Base-by-base conservation (phyloP, 2,113 vertebrate genomes). In the Bubalus kerabau region DNA sequence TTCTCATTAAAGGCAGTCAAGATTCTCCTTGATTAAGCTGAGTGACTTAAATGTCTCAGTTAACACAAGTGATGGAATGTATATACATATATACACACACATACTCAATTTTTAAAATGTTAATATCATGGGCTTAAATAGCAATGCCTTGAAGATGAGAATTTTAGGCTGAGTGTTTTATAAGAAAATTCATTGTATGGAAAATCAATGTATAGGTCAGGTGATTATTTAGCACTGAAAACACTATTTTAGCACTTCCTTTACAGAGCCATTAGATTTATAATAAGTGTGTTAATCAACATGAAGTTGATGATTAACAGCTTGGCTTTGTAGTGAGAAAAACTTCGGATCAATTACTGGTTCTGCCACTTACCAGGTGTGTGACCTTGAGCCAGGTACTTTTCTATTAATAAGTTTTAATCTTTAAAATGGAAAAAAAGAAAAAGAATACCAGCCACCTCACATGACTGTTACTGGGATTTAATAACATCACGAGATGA, bases 131-230 rank as follows among this genome's bases (percentile, higher is more conserved):
- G 36, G 19, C 80, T 94, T 92, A 85, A 87, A 86, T 30, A 83
- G 36, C 23, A 59, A 52, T 50, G 2, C 14, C 40, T 95, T 91
- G 46, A 50, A 89, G 67, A 87, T 3, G 17, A 90, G 10, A 84
- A 83, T 71, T 91, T 43, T 52, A 62, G n/a, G 26, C 10, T 87
- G 62, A 36, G 7, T 15, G 14, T 83, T 93, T 97, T 84, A 32
- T 67, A 91, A 52, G 59, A 62, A 96, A 85, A 81, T 48, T 81
- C 48, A 80, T 7, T 43, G 26, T 52, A 46, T 64, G 43, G 32
- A 97, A 91, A 97, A 87, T 64, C 64, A 93, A 21, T n/a, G 24
- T 40, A 90, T 6, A 97, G 30, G 10, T 80, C 52, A 90, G 50
- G 54, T 6, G 85, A 84, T 26, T 67, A 84, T 21, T 94, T 71